Conservation (phyloP, 1,140 invertebrate genomes). For the Tetragnatha versicolor region DNA sequence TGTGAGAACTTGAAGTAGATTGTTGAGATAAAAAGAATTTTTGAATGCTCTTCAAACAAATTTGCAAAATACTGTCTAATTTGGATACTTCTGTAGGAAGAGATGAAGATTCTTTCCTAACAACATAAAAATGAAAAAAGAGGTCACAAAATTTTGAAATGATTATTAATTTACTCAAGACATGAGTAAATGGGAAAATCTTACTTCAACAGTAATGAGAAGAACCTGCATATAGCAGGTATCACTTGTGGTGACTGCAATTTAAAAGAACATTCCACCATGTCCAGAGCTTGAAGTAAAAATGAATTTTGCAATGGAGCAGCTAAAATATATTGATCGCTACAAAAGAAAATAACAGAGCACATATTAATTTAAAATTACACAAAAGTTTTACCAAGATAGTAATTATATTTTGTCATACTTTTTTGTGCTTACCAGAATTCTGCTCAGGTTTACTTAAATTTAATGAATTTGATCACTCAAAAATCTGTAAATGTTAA, state of each 20-base stretch:
- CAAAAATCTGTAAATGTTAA: too few relatives aligned
- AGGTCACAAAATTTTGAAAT: not conserved
- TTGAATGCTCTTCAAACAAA: not conserved
- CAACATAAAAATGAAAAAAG: not conserved
- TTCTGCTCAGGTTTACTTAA: too few relatives aligned
- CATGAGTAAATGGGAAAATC: not conserved
- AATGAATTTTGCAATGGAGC: not conserved
- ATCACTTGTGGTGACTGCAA: not conserved
- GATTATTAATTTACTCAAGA: too few relatives aligned
- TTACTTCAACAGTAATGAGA: constrained; percentile 2
- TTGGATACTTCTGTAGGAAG: not conserved
- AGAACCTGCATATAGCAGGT: not conserved
- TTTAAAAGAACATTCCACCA: constrained; percentile 7
- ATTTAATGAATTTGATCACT: too few relatives aligned
- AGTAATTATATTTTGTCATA: not conserved
- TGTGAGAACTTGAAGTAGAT: not conserved
- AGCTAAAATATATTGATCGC: not conserved
- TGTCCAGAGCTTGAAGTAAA: constrained; percentile 2
- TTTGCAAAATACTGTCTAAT: not conserved
- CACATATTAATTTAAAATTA: not conserved
- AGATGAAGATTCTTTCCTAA: constrained; percentile 15
- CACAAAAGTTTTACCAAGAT: not conserved
- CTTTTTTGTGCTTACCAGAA: too few relatives aligned
- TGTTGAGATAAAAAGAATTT: not conserved
- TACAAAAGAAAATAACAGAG: constrained; percentile 7